Conservation (phyloP, 2,113 vertebrate species). For the Nestor notabilis region DNA sequence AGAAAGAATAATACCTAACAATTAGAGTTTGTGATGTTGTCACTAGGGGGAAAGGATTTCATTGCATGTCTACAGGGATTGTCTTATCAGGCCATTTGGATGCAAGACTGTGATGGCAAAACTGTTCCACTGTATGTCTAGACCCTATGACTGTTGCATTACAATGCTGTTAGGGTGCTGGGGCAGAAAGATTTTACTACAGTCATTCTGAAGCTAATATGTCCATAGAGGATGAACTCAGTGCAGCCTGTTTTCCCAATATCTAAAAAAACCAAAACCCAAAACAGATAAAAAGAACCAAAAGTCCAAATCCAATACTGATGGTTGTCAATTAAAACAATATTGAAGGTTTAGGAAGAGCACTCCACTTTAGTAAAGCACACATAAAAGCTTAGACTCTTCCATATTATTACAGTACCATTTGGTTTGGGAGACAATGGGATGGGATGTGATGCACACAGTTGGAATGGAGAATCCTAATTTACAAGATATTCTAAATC, state of each 20-base stretch:
- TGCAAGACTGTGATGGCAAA: slow-evolving; percentile 54
- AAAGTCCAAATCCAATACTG: not conserved
- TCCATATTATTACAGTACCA: not conserved
- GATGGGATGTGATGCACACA: not conserved
- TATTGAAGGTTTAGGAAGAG: not conserved
- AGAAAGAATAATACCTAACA: slow-evolving; percentile 50
- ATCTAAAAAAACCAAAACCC: not conserved
- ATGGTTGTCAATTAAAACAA: not conserved
- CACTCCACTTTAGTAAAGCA: not conserved
- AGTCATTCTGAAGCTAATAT: not conserved
- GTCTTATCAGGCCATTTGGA: slow-evolving; percentile 66
- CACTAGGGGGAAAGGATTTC: slow-evolving; percentile 46
- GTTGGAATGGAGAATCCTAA: not conserved
- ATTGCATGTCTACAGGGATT: slow-evolving; percentile 56
- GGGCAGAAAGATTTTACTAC: slow-evolving; percentile 43
- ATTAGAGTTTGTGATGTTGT: slow-evolving; percentile 56
- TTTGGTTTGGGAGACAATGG: not conserved
- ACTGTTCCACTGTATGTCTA: slow-evolving; percentile 48
- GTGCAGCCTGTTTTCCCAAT: not conserved
- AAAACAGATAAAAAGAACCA: not conserved
- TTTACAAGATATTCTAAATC: not conserved
- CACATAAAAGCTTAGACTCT: not conserved
- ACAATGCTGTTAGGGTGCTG: slow-evolving; percentile 31
- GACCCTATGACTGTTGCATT: slow-evolving; percentile 39
- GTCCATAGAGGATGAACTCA: not conserved